Percentiles rank a stretch among this genome's conserved stretches.
phyloP scores from a whole-genome alignment of 2,113 vertebrate genomes.

The Polyodon spathula region DNA sequence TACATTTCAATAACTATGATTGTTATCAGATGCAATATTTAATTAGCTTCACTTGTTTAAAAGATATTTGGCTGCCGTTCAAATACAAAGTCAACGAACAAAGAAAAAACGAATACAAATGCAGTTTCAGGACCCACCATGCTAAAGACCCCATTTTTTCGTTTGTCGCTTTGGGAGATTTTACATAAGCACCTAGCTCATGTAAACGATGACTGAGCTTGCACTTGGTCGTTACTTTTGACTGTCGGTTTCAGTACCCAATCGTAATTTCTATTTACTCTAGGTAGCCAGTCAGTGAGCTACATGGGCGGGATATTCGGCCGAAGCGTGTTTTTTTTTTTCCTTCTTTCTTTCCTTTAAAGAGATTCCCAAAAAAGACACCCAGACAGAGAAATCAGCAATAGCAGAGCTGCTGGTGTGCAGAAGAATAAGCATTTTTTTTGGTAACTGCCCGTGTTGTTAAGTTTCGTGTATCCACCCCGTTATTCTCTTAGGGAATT shows the following conservation, averaged over 20 bases:
- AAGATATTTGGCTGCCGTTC: too few species aligned
- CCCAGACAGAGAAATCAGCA: slow-evolving; percentile 25
- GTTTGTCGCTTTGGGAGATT: slow-evolving; percentile 14
- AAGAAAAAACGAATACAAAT: too few species aligned
- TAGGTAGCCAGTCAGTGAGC: slow-evolving; percentile 33
- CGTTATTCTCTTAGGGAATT: too few species aligned
- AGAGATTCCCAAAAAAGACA: slow-evolving; percentile 54
- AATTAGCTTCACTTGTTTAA: too few species aligned
- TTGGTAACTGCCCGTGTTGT: too few species aligned
- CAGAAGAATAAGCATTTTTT: too few species aligned
- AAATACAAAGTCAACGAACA: too few species aligned
- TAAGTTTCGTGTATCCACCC: too few species aligned
- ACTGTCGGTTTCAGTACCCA: slow-evolving; percentile 21
- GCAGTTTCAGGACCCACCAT: too few species aligned
- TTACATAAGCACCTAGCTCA: not conserved
- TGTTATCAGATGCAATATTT: too few species aligned
- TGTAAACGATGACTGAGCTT: slow-evolving; percentile 3
- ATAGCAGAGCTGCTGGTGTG: not conserved
- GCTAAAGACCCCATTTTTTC: not conserved
- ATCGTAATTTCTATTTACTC: slow-evolving; percentile 13
- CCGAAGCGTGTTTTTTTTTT: slow-evolving; percentile 12
- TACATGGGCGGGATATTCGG: slow-evolving; percentile 30
- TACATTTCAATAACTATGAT: too few species aligned
- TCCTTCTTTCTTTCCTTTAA: slow-evolving; percentile 27
- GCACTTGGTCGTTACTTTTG: slow-evolving; percentile 12